These are phyloP conservation scores for Gadus macrocephalus DNA, from an alignment of 2,113 vertebrate species.

Conservation along the genomic window DNA sequence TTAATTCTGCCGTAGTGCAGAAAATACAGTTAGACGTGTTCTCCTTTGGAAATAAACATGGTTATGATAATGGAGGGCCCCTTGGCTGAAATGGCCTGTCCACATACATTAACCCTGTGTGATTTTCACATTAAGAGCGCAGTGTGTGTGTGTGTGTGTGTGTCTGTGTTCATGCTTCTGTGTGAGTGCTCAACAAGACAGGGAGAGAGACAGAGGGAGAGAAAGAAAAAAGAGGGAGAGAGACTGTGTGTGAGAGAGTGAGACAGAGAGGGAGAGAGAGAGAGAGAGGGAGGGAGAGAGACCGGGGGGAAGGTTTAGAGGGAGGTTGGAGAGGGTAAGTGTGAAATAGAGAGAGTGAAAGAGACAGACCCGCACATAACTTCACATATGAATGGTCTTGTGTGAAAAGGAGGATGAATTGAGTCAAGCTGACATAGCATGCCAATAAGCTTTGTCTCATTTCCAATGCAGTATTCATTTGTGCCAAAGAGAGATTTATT, in stretches of 20 bases:
- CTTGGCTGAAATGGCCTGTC: conserved; percentile 67
- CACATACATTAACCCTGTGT: conserved; percentile 64
- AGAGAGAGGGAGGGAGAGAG: conserved; percentile 10
- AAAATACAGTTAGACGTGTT: conserved; percentile 49
- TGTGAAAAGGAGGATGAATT: conserved; percentile 82
- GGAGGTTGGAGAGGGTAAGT: conserved; percentile 9
- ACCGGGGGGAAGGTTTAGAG: conserved; percentile 17
- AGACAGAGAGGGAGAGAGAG: too few relatives aligned
- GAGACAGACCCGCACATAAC: conserved; percentile 55
- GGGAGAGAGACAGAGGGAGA: neutral
- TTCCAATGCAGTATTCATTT: conserved; percentile 82
- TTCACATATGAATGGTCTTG: conserved; percentile 80
- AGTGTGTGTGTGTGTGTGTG: conserved; percentile 4
- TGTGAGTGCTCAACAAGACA: neutral
- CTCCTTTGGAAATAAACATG: conserved; percentile 54
- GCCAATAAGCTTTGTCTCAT: conserved; percentile 87
- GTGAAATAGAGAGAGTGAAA: conserved; percentile 47
- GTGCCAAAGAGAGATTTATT: conserved; percentile 83
- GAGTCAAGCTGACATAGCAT: conserved; percentile 82
- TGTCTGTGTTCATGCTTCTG: conserved; percentile 1
- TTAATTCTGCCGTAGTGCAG: conserved; percentile 35
- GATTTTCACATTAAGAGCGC: conserved; percentile 42
- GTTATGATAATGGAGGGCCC: conserved; percentile 63
- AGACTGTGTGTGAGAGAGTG: neutral
- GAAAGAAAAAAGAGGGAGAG: neutral